Conservation (phyloP, 2,113 vertebrate species). For the Ciconia stormi region DNA sequence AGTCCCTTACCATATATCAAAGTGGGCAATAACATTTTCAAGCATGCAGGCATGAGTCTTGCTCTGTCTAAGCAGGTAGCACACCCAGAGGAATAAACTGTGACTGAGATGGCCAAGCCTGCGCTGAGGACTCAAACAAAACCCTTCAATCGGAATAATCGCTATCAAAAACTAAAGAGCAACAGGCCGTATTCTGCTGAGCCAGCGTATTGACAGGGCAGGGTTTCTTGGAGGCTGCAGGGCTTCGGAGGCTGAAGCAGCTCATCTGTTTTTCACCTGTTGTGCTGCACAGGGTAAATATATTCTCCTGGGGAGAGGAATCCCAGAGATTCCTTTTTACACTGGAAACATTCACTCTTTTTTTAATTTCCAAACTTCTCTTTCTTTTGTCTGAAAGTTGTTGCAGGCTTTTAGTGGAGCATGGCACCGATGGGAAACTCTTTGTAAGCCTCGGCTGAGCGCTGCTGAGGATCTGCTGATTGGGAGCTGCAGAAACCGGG, state of each 20-base stretch:
- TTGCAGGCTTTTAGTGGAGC: not conserved
- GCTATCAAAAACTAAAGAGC: slow-evolving; percentile 73
- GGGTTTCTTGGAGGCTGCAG: not conserved
- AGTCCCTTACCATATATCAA: not conserved
- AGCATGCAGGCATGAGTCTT: not conserved
- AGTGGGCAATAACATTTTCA: not conserved
- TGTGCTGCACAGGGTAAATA: not conserved
- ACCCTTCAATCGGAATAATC: slow-evolving; percentile 65
- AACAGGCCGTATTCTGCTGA: not conserved
- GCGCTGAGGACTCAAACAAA: not conserved
- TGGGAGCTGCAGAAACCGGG: not conserved
- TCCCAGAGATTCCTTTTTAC: not conserved
- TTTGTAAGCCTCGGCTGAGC: not conserved
- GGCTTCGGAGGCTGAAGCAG: slow-evolving; percentile 56
- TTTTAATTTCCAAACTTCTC: not conserved
- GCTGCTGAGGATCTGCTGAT: not conserved
- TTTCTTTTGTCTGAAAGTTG: not conserved
- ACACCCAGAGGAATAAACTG: not conserved
- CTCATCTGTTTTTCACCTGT: slow-evolving; percentile 16
- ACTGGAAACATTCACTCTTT: not conserved
- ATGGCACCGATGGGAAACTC: not conserved
- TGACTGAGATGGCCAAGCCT: not conserved
- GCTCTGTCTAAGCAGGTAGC: not conserved
- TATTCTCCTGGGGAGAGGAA: slow-evolving; percentile 16
- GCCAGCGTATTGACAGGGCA: not conserved